Conservation (phyloP, 2,888 invertebrate species). For the Drosophila mercatorum region DNA sequence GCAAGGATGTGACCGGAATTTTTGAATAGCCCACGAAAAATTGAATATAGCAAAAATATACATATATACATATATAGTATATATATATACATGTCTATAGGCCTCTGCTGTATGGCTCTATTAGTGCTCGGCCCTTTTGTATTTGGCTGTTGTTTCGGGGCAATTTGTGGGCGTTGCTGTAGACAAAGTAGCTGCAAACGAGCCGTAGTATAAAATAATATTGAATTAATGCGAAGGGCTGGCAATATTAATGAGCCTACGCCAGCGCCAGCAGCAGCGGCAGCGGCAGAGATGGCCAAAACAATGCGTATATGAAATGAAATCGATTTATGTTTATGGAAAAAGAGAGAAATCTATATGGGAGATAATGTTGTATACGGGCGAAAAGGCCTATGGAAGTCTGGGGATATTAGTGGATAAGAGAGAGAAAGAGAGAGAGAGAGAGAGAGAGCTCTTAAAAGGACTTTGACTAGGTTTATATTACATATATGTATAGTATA, state of each 20-base stretch:
- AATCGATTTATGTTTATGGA: background rate
- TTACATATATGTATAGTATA: too few relatives aligned
- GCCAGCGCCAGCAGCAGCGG: too few relatives aligned
- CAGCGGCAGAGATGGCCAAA: background rate
- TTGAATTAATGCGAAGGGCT: constrained; percentile 28
- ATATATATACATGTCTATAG: constrained; percentile 7
- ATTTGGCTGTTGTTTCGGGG: constrained; percentile 4
- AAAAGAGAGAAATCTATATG: constrained; percentile 1
- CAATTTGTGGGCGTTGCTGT: constrained; percentile 61
- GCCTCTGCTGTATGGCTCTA: constrained; percentile 51
- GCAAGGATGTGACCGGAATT: constrained; percentile 79
- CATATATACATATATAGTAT: background rate
- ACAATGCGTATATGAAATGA: constrained; percentile 2
- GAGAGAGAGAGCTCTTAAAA: too few relatives aligned
- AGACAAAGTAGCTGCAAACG: background rate
- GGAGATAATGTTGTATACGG: background rate
- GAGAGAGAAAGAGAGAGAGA: too few relatives aligned
- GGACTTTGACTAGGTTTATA: too few relatives aligned
- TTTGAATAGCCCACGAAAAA: constrained; percentile 74
- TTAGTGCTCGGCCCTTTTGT: constrained; percentile 46
- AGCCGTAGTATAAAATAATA: constrained; percentile 29
- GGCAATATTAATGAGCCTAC: constrained; percentile 20
- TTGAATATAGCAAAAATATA: constrained; percentile 70
- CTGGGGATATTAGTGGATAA: background rate
- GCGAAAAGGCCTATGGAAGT: background rate